phyloP scores from a whole-genome alignment of 2,113 vertebrate genomes.

The Poeciliopsis retropinna region DNA sequence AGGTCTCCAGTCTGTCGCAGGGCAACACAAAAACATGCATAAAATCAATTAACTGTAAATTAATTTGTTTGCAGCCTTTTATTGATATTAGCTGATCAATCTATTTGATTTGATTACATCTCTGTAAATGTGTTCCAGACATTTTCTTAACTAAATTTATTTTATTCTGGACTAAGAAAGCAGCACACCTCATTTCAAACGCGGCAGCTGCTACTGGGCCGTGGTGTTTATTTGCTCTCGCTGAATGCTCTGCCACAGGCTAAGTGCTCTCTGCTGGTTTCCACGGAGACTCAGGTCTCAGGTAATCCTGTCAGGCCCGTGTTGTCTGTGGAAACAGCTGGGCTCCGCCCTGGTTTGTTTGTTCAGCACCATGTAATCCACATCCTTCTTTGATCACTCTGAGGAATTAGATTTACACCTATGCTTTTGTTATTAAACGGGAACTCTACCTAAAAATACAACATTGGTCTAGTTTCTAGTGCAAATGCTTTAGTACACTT shows the following conservation, averaged over 20 bases:
- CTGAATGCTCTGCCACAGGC: conserved; percentile 34
- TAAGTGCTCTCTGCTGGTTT: conserved; percentile 55
- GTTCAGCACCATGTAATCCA: conserved; percentile 53
- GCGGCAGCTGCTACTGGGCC: conserved; percentile 41
- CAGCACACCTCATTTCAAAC: conserved; percentile 31
- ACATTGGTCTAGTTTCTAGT: neutral
- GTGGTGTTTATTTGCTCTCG: conserved; percentile 54
- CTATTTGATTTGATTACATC: no score
- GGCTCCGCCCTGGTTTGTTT: conserved; percentile 37
- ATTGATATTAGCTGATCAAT: neutral
- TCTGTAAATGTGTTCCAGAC: no score
- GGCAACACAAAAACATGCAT: no score
- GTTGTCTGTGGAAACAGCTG: conserved; percentile 55
- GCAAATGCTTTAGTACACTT: no score
- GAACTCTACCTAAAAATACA: conserved; percentile 37
- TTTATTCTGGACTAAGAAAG: conserved; percentile 37
- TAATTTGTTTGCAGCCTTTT: neutral
- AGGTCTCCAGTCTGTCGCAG: no score
- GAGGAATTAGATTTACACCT: conserved; percentile 46
- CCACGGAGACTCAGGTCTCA: conserved; percentile 58
- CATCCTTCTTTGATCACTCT: conserved; percentile 34
- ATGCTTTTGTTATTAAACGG: conserved; percentile 27
- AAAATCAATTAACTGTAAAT: no score
- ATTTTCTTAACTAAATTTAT: neutral
- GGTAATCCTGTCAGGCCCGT: conserved; percentile 53